Evolutionary conservation across 1,140 invertebrate genomes (phyloP).

Genomic region (Myzus persicae): DNA sequence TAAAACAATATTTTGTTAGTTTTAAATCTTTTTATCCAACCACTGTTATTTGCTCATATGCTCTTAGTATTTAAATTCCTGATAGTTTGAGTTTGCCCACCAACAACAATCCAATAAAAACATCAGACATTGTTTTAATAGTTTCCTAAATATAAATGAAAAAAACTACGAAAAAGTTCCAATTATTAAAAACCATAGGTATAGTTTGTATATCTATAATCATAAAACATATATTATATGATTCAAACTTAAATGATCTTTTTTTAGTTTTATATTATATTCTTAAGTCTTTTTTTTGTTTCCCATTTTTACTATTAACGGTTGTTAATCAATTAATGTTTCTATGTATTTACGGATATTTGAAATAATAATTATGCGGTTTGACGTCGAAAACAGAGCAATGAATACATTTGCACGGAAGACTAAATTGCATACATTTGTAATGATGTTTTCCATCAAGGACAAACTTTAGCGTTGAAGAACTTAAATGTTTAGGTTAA

Average conservation of each 20-base stretch:
- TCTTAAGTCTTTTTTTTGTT: background rate
- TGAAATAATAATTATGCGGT: background rate
- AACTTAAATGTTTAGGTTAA: too few relatives aligned
- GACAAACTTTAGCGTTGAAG: too few relatives aligned
- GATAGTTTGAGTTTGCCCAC: background rate
- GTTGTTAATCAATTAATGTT: background rate
- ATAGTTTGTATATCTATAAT: too few relatives aligned
- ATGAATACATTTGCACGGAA: background rate
- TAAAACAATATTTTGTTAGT: background rate
- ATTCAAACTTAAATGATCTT: background rate
- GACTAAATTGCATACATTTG: background rate
- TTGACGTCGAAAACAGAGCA: background rate
- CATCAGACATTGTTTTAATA: too few relatives aligned
- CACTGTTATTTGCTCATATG: background rate
- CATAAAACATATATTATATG: too few relatives aligned
- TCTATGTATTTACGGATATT: background rate
- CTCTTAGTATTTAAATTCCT: background rate
- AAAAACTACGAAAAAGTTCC: background rate
- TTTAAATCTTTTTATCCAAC: background rate
- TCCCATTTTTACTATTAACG: background rate
- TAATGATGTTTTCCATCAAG: background rate
- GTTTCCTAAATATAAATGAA: background rate
- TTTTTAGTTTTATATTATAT: background rate
- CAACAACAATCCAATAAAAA: too few relatives aligned
- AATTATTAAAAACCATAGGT: background rate